Base-by-base conservation (phyloP, 2,888 invertebrate genomes). In the Diarsia brunnea region DNA sequence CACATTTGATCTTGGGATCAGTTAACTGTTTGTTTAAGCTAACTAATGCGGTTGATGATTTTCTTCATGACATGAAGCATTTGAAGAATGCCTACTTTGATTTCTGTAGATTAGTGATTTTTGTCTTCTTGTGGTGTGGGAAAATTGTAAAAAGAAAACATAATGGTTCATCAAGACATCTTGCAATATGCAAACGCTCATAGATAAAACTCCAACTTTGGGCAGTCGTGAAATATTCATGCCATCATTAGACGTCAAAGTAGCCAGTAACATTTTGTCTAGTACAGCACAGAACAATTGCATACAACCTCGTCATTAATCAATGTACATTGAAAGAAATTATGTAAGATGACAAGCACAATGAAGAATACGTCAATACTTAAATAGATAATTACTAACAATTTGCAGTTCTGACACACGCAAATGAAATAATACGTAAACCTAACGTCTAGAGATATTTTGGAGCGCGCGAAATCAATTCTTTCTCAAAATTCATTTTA, bases 1-100 rank as follows among this genome's bases (percentile, higher is more conserved):
- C 38, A 31, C 0, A 38, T 12, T 63, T 78, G 60, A 63, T 81
- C 82, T 78, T 82, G 65, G 24, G 60, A 69, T 61, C 7, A 66
- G 51, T 65, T 79, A 65, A 60, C 16, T 51, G 45, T 79, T 60
- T 60, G 58, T 27, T 47, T 14, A 58, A 31, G 51, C 31, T 65
- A n/a, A 79, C 19, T 24, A 19, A 27, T 38, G 38, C 14, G 19
- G 38, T 38, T 49, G 31, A 65, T 51, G 21, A 31, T 60, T 47
- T 66, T 49, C 14, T 24, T 21, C n/a, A 27, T 43, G n/a, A 68
- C 55, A 55, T 58, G 43, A 24, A 43, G 14, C n/a, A n/a, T n/a
- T n/a, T n/a, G n/a, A n/a, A 19, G 49, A 12, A n/a, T 49, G 7
- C 49, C 12, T 64, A 19, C 49, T 63, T 38, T 43, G 14, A 63